Base-by-base conservation (phyloP, 1,140 invertebrate genomes). In the Drosophila persimilis region DNA sequence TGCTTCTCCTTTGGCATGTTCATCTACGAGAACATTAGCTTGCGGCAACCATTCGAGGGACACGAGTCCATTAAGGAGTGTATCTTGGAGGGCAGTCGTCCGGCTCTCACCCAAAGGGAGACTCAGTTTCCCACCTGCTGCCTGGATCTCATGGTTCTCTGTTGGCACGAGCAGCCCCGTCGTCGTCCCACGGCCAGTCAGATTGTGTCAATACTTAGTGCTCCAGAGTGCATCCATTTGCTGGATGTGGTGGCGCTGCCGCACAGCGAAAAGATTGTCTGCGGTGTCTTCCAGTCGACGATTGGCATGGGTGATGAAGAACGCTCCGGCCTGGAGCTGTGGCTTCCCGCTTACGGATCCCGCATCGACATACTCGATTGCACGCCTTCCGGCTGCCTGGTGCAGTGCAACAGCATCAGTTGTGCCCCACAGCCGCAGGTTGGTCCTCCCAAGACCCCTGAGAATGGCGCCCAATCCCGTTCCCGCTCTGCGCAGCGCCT, bases 1-100 rank as follows among this genome's bases (percentile, higher is more conserved):
- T 98, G 98, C 75, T 99, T 99, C 91, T 99, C 98, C 0, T 99
- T 99, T 92, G 98, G 98, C n/a, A 99, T 99, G 98, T 97, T 99
- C 78, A 94, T 99, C 65, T 99, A 99, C 92, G 99, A 99, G 92
- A 93, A 99, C 46, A 92, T 99, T 13, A 98, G 97, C 4, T 93
- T 99, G 29, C 95, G 97, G 52, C 96, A 97, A 89, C 98, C 99
- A 0, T 99, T 99, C 85, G 97, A 99, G 94, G 97, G 73, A 0
- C 96, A 98, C 79, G 98, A 99, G 89, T 97, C 97, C 13, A 97
- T 99, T 2, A 99, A 99, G 90, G 98, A 99, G 80, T 97, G 97
- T 75, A 97, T 99, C 29, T 92, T 99, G 29, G 98, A 99, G 91
- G 98, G 98, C 45, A 97, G 96, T 29, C 92, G 98, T 57, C 98